Evolutionary conservation across 2,888 invertebrate genomes (phyloP).

Genomic region (Dyspetes luteomarginatus): DNA sequence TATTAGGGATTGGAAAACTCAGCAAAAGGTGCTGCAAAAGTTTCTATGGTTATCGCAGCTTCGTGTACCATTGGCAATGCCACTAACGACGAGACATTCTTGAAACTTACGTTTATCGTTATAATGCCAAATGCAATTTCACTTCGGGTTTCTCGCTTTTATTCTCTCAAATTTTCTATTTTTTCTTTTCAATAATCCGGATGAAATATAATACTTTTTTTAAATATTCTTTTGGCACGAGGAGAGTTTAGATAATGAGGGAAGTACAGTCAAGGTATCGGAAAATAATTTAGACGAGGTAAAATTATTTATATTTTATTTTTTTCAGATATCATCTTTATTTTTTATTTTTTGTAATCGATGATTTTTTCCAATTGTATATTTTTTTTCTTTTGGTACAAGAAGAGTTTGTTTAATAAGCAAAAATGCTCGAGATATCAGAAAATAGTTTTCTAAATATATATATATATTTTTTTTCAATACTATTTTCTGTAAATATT

Average conservation of each 20-base stretch:
- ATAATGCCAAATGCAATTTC: constrained; percentile 75
- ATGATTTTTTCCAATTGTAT: too few species aligned
- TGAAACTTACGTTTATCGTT: constrained; percentile 79
- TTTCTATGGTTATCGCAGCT: constrained; percentile 69
- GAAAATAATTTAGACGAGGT: not conserved
- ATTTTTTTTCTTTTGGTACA: too few species aligned
- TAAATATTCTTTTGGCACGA: constrained; percentile 20
- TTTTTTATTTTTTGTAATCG: too few species aligned
- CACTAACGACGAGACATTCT: constrained; percentile 77
- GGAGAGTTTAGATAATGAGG: not conserved
- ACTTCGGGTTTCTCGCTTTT: constrained; percentile 41
- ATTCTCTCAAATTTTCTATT: constrained; percentile 19
- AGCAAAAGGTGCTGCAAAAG: constrained; percentile 24
- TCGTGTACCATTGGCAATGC: constrained; percentile 73
- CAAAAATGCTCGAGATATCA: too few species aligned
- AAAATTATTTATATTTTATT: not conserved
- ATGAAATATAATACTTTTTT: constrained; percentile 24
- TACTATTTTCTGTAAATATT: too few species aligned
- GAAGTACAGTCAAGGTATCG: not conserved
- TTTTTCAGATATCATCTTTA: too few species aligned
- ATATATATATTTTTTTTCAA: too few species aligned
- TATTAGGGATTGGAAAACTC: constrained; percentile 52
- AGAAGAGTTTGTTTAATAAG: too few species aligned
- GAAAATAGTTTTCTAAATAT: too few species aligned
- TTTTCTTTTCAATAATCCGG: constrained; percentile 51